A percentile compares a stretch with the other conserved stretches of the same genome.
These are phyloP conservation scores for Ypsolopha sequella DNA, from an alignment of 2,888 invertebrate genomes.

Conservation along the genomic window DNA sequence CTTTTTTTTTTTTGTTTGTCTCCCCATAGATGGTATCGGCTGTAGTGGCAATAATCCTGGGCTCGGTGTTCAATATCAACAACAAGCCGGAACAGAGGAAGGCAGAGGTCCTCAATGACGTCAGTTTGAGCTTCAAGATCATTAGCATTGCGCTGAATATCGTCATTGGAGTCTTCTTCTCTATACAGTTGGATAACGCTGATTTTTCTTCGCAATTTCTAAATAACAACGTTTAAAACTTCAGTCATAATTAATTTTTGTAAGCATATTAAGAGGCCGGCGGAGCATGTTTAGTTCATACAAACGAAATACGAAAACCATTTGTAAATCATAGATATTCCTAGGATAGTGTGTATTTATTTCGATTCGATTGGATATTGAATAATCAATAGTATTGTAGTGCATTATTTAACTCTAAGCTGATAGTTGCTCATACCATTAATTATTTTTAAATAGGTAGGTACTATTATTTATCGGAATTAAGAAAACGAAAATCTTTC, in stretches of 20 bases:
- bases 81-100: conserved; percentile 67
- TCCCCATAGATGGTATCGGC: conserved; percentile 70
- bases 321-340: too few relatives aligned
- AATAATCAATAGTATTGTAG: too few relatives aligned
- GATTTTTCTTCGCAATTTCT: background rate
- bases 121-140: conserved; percentile 69
- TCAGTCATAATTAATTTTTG: background rate
- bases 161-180: conserved; percentile 72
- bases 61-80: conserved; percentile 73
- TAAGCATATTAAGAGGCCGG: too few relatives aligned
- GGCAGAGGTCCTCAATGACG: conserved; percentile 73
- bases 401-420: too few relatives aligned
- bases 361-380: too few relatives aligned
- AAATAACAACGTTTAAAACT: background rate
- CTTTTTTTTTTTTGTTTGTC: conserved; percentile 31
- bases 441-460: too few relatives aligned
- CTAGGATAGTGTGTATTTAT: too few relatives aligned
- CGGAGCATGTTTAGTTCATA: too few relatives aligned
- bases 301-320: too few relatives aligned
- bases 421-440: too few relatives aligned
- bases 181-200: conserved; percentile 47
- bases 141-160: conserved; percentile 72
- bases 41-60: conserved; percentile 70
- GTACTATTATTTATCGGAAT: too few relatives aligned
- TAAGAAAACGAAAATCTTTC: too few relatives aligned